A percentile compares a stretch with the other conserved stretches of the same genome.
Conservation (phyloP, 2,888 invertebrate species). For the Subacronicta megacephala region DNA sequence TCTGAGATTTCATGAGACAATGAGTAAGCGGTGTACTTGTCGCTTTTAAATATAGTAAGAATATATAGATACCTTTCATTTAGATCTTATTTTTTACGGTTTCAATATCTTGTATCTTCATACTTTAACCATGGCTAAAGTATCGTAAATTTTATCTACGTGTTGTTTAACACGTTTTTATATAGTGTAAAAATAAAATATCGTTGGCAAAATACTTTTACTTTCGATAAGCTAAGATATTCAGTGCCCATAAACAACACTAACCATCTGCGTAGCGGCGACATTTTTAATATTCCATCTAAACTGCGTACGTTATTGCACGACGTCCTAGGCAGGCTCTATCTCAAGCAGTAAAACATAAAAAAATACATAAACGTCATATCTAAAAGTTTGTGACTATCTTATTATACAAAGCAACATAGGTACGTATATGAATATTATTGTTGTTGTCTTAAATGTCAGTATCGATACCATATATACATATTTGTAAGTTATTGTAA, state of each 20-base stretch:
- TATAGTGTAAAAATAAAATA: conserved; percentile 2
- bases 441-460: not conserved
- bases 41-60: no score
- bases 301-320: conserved; percentile 15
- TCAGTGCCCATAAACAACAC: conserved; percentile 19
- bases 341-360: conserved; percentile 32
- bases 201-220: no score
- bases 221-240: conserved; percentile 9
- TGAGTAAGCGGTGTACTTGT: no score
- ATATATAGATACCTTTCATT: no score
- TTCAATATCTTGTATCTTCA: no score
- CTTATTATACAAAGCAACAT: not conserved
- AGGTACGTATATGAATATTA: no score
- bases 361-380: conserved; percentile 26
- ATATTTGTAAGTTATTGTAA: no score
- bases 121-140: no score
- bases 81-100: no score
- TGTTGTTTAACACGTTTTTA: no score
- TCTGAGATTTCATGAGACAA: no score
- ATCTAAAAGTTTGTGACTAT: not conserved
- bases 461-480: not conserved
- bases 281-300: conserved; percentile 25
- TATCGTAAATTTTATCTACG: no score
- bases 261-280: conserved; percentile 22
- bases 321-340: not conserved